phyloP scores from a whole-genome alignment of 2,888 invertebrate genomes.

The Diaprepes abbreviatus region DNA sequence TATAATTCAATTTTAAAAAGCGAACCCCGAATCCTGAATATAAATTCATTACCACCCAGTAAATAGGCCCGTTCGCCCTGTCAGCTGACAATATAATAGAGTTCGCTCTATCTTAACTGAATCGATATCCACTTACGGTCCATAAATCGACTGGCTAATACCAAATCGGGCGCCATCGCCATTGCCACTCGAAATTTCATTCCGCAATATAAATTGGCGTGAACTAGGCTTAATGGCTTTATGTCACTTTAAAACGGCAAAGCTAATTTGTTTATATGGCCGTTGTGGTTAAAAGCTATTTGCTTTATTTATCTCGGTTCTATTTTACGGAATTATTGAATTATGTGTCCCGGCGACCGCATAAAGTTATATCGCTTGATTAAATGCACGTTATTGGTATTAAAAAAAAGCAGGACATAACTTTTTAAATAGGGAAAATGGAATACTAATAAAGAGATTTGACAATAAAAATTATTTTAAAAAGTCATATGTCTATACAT shows the following conservation, averaged over 20 bases:
- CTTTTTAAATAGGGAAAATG: too few species aligned
- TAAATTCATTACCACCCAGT: neutral
- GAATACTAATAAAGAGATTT: too few species aligned
- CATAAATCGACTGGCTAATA: slow-evolving; percentile 39
- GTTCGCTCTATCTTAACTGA: slow-evolving; percentile 27
- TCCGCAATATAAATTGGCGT: slow-evolving; percentile 46
- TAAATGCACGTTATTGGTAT: too few species aligned
- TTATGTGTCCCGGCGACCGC: slow-evolving; percentile 15
- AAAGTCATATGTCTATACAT: too few species aligned
- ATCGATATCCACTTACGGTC: slow-evolving; percentile 22
- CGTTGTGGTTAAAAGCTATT: slow-evolving; percentile 22
- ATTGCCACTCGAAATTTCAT: slow-evolving; percentile 35
- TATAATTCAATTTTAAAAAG: too few species aligned
- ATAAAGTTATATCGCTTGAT: too few species aligned
- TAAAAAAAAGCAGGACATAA: too few species aligned
- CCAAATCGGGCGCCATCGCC: slow-evolving; percentile 23
- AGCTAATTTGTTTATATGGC: slow-evolving; percentile 42
- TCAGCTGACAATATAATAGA: slow-evolving; percentile 23
- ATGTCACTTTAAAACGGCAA: slow-evolving; percentile 35
- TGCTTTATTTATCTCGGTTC: slow-evolving; percentile 21
- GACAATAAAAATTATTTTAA: too few species aligned
- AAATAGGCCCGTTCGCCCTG: neutral
- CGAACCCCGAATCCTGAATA: too few species aligned
- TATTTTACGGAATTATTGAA: slow-evolving; percentile 14
- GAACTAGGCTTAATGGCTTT: slow-evolving; percentile 40